Evolutionary conservation across 2,113 vertebrate genomes (phyloP).

Genomic region (Megaceryle maxima): DNA sequence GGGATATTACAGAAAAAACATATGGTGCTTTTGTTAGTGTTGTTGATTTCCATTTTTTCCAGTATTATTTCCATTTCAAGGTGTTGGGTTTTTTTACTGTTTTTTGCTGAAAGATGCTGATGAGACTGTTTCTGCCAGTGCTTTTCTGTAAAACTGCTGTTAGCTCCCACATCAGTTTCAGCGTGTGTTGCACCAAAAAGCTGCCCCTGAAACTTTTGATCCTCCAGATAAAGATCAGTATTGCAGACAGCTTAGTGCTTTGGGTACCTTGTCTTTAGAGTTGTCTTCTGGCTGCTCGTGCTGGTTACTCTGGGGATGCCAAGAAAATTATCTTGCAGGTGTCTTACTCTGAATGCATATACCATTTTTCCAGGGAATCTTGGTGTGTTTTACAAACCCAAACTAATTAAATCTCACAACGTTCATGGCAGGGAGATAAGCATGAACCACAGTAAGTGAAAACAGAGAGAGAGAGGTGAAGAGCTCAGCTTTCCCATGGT

Average conservation of each 20-base stretch:
- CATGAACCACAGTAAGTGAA: not conserved
- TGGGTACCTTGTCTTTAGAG: accelerated
- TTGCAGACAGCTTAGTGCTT: not conserved
- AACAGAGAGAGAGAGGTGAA: not conserved
- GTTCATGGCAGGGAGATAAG: not conserved
- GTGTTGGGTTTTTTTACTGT: not conserved
- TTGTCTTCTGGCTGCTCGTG: not conserved
- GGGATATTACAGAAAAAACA: not conserved
- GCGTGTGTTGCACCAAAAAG: not conserved
- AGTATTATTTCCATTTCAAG: not conserved
- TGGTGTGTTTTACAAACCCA: not conserved
- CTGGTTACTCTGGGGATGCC: not conserved
- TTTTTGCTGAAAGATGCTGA: not conserved
- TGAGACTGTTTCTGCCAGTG: not conserved
- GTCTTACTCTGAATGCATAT: not conserved
- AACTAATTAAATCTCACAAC: conserved; percentile 12
- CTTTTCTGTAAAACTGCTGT: not conserved
- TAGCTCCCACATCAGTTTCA: not conserved
- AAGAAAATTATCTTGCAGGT: not conserved
- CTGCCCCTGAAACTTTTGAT: not conserved
- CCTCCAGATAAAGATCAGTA: not conserved
- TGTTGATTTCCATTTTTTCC: not conserved
- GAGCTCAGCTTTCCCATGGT: not conserved
- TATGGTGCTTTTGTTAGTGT: not conserved
- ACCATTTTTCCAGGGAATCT: not conserved